Conservation (phyloP, 2,113 vertebrate species). For the Athene noctua region DNA sequence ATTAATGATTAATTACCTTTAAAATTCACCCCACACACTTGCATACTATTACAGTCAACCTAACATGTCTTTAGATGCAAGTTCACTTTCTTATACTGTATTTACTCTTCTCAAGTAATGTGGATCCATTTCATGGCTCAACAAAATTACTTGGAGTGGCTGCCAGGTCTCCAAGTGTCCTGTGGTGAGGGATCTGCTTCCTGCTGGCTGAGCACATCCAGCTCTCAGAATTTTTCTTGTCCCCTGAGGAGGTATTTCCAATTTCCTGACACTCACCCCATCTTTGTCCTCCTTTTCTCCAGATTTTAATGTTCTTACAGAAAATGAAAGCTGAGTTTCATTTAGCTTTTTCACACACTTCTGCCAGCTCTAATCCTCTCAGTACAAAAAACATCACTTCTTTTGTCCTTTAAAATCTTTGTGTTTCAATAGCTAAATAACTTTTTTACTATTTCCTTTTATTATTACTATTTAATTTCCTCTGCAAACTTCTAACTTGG, state of each 20-base stretch:
- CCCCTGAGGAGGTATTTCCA: background rate
- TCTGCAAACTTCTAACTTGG: background rate
- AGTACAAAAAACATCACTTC: background rate
- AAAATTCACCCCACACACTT: background rate
- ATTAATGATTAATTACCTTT: background rate
- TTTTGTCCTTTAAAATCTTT: background rate
- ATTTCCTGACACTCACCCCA: background rate
- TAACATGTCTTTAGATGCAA: background rate
- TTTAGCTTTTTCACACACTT: background rate
- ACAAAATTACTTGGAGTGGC: background rate
- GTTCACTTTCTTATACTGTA: conserved; percentile 3
- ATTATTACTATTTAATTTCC: conserved; percentile 52
- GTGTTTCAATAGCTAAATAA: background rate
- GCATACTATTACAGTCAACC: conserved; percentile 8
- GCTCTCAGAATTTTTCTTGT: background rate
- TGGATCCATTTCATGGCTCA: background rate
- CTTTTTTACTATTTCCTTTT: background rate
- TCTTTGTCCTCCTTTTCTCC: background rate
- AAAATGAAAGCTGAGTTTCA: background rate
- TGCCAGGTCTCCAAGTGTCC: background rate
- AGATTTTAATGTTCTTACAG: background rate
- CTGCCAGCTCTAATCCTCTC: background rate
- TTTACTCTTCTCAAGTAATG: background rate
- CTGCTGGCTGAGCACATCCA: background rate
- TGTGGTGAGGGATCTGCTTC: background rate